phyloP scores from a whole-genome alignment of 2,888 invertebrate species.

The Invenusta paracnida region DNA sequence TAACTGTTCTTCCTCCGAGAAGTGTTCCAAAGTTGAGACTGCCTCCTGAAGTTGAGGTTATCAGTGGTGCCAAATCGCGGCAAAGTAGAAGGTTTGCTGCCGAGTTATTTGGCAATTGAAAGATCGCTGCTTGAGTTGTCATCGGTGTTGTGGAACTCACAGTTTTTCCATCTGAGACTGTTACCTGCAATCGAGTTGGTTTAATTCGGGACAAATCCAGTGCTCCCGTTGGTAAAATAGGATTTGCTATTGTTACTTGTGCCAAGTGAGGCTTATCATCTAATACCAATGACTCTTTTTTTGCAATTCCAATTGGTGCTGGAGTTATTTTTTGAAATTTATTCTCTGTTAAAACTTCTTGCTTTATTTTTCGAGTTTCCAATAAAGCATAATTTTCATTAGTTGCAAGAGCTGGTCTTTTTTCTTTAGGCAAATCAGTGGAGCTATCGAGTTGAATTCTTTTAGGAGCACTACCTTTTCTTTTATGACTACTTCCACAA shows the following conservation, averaged over 20 bases:
- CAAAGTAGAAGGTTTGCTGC: neutral
- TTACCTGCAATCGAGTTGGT: neutral
- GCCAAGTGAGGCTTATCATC: neutral
- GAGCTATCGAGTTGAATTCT: neutral
- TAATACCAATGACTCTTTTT: neutral
- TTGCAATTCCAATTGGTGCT: neutral
- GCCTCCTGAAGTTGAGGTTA: neutral
- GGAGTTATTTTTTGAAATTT: neutral
- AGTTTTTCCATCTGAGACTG: neutral
- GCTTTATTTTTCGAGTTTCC: neutral
- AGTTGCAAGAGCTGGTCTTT: neutral
- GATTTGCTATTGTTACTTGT: neutral
- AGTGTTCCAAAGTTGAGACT: neutral
- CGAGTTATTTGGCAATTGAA: neutral
- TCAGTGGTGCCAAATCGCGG: neutral
- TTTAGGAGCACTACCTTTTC: slow-evolving; percentile 11
- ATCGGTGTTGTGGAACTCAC: neutral
- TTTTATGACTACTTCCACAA: neutral
- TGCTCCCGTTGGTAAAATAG: neutral
- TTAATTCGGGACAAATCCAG: neutral
- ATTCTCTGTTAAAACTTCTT: neutral
- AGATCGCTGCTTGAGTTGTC: neutral
- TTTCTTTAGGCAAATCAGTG: neutral
- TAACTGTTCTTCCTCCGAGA: neutral
- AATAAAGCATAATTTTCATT: neutral